Evolutionary conservation across 2,888 invertebrate species (phyloP).

Genomic region (Ichneumoninae sp.): DNA sequence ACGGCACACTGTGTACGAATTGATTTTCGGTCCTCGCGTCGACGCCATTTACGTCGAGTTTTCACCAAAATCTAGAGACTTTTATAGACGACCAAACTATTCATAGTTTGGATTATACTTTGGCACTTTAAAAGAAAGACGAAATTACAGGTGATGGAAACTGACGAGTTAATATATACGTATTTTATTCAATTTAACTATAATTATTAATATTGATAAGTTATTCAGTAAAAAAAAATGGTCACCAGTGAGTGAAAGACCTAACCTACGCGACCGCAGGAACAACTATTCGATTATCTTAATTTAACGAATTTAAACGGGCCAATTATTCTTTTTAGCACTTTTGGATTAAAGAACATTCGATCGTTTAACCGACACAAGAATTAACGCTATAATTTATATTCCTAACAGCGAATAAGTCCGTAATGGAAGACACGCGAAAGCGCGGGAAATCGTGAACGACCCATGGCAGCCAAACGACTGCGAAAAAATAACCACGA

Average conservation of each 20-base stretch:
- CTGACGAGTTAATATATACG: not conserved
- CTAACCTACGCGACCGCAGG: not conserved
- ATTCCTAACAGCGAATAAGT: not conserved
- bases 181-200: not conserved
- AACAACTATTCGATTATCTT: not conserved
- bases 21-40: slow-evolving; percentile 50
- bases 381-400: not conserved
- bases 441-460: slow-evolving; percentile 39
- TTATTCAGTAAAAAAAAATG: not conserved
- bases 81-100: not conserved
- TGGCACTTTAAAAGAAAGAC: not conserved
- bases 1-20: slow-evolving; percentile 23
- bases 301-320: not conserved
- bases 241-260: not conserved
- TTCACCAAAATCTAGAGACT: slow-evolving; percentile 30
- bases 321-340: not conserved
- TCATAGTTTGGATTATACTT: not conserved
- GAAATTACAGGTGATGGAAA: not conserved
- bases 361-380: not conserved
- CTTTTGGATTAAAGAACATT: not conserved
- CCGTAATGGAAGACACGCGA: not conserved
- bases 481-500: slow-evolving; percentile 20
- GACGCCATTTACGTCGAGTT: slow-evolving; percentile 62
- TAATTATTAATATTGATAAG: not conserved
- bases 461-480: slow-evolving; percentile 13